Base-by-base conservation (phyloP, 2,113 vertebrate species). In the Meriones unguiculatus region DNA sequence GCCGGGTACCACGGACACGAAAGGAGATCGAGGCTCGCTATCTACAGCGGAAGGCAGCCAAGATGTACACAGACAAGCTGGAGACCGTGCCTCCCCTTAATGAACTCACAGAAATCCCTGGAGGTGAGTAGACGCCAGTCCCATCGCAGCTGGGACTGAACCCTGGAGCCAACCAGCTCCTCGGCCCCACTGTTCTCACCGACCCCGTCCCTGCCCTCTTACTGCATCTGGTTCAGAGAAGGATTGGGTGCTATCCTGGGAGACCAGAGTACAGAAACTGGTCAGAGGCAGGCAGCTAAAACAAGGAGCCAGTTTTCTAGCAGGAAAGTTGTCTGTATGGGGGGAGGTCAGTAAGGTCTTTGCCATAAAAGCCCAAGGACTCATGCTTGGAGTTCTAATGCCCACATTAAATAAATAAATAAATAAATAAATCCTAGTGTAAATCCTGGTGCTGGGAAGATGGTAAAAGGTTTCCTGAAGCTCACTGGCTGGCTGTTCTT, bases 1-100 rank as follows among this genome's bases (percentile, higher is more conserved):
- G 99, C 92, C 99, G 99, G 0, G 99, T 99, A 73, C 99, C 99
- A 0, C 98, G 99, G 38, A 99, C 99, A 5, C 99, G 98, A 98
- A 99, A 99, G 96, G 99, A 99, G 98, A 99, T 99, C 0, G 99
- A 99, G 92, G 99, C 99, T 0, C 98, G 99, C 0, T 98, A 99
- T 1, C 98, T 98, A 1, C 99, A 99, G 94, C 98, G 99, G 15
- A 98, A 98, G 93, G 99, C 99, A 0, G 99, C 99, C 93, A 99
- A 99, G 96, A 99, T 97, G 24, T 99, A 99, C 1, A 99, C 99
- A 0, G 99, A 99, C 98, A 99, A 99, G 0, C 98, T 99, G 96
- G 99, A 99, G 87, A 99, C 99, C 0, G 99, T 99, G 91, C 99
- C 99, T 0, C 99, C 99, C 0, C 99, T 99, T 86, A 99, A 98